A percentile compares a stretch with the other conserved stretches of the same genome.
These are phyloP conservation scores for Neolamprologus variostigma DNA, from an alignment of 2,113 vertebrate species.

Conservation along the genomic window DNA sequence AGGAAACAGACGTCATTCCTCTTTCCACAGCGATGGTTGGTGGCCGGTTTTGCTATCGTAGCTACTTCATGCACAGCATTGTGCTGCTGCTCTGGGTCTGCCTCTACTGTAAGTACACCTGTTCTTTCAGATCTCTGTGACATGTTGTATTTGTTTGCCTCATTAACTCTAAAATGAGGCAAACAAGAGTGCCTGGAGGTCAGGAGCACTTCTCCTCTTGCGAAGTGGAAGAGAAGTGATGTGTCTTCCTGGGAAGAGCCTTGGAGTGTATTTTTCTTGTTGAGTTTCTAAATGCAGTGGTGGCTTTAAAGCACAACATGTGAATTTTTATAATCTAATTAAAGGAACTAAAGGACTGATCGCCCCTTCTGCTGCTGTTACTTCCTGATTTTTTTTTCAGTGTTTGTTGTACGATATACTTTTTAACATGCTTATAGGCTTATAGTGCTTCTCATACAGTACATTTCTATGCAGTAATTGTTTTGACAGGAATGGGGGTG, in stretches of 20 bases:
- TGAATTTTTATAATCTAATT: neutral
- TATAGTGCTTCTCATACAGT: neutral
- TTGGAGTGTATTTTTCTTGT: neutral
- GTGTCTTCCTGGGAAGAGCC: neutral
- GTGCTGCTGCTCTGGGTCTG: neutral
- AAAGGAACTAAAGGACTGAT: neutral
- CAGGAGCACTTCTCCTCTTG: neutral
- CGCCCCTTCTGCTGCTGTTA: neutral
- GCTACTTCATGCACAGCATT: neutral
- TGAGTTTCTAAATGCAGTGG: neutral
- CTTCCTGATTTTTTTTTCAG: neutral
- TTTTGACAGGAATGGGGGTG: neutral
- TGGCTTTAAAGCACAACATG: neutral
- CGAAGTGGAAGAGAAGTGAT: neutral
- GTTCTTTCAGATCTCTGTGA: neutral
- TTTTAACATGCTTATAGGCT: neutral
- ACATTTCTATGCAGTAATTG: neutral
- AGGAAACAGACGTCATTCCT: neutral
- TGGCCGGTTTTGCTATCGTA: accelerated
- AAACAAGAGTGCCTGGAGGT: accelerated
- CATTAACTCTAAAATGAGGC: neutral
- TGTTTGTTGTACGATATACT: neutral
- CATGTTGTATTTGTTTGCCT: neutral
- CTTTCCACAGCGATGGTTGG: accelerated
- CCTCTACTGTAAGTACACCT: neutral